Evolutionary conservation across 2,888 invertebrate genomes (phyloP), one percentile per base, ranked within the genome.

Genomic region (Subacronicta megacephala): DNA sequence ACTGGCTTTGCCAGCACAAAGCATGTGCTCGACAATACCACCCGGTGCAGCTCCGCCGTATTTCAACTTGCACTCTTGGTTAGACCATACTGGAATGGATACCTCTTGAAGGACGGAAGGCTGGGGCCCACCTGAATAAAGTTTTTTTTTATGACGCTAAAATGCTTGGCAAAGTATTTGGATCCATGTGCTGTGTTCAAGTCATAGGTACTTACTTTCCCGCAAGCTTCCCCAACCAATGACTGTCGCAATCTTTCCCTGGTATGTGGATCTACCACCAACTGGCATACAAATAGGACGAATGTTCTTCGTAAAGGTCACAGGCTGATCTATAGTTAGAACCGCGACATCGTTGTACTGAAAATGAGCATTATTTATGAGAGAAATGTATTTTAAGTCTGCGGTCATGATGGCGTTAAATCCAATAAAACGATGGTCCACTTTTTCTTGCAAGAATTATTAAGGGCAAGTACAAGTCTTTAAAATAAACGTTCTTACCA

Each of bases 1-100:
- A 61, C 96, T 95, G 10, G 96, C 97, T 89, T 96, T 96, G 0
- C 98, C 98, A 43, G 98, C 98, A 84, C 98, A 98, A 7, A 98
- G 89, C 96, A 98, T 98, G 78, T 97, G 97, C 9, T 97, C 97
- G 1, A 97, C 97, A 56, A 98, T 98, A 18, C 98, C 98, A 9
- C 97, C 98, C 0, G 98, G 97, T n/a, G 98, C 98, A 0, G 97
- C 97, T 9, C 95, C 94, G 16, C 98, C 98, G 83, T 98, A 98
- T 83, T 97, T 98, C 16, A 94, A 84, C 57, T 96, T 95, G 80
- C 98, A 98, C 68, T 97, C 97, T 0, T 89, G 73, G 85, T 98
- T 98, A 0, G 96, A 95, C 98, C 98, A 98, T 72, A 98, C 96
- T 0, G 97, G 97, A 70, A 98, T 97, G 37, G 96, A 96, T 0